phyloP scores from a whole-genome alignment of 2,888 invertebrate species.

The Acheta domesticus region DNA sequence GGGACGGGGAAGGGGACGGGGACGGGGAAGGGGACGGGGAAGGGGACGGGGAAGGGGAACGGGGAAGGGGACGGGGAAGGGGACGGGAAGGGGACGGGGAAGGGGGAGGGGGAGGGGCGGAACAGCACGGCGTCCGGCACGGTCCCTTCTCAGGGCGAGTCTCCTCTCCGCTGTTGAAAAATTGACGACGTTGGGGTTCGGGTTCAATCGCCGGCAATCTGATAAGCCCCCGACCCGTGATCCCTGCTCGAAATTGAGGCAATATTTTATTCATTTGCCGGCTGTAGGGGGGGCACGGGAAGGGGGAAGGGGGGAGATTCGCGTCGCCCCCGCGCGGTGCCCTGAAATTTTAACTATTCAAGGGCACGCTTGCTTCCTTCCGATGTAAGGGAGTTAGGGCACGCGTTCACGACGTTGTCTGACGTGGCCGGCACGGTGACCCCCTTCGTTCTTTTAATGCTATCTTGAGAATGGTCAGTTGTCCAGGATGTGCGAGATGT shows the following conservation, averaged over 20 bases:
- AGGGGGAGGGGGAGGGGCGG: background rate
- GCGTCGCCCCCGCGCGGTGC: background rate
- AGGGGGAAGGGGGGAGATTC: too few relatives aligned
- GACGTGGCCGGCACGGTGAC: too few relatives aligned
- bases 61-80: background rate
- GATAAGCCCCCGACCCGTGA: conserved; percentile 18
- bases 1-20: background rate
- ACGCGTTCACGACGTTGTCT: background rate
- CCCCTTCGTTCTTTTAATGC: too few relatives aligned
- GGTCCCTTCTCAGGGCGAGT: background rate
- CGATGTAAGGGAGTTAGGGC: background rate
- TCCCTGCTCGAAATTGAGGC: conserved; percentile 18
- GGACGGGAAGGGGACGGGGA: background rate
- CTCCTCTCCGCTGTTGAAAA: conserved; percentile 7
- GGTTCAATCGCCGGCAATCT: conserved; percentile 18
- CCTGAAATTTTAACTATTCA: background rate
- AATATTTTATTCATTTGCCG: conserved; percentile 9
- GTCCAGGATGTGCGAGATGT: too few relatives aligned
- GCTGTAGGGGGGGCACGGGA: background rate
- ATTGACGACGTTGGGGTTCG: conserved; percentile 18
- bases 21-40: background rate
- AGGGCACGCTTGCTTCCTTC: background rate
- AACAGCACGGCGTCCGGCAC: background rate
- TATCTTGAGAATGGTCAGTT: too few relatives aligned
- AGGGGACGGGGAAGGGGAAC: background rate